These are phyloP conservation scores for Blennius ocellaris DNA, from an alignment of 2,113 vertebrate species.

Conservation along the genomic window DNA sequence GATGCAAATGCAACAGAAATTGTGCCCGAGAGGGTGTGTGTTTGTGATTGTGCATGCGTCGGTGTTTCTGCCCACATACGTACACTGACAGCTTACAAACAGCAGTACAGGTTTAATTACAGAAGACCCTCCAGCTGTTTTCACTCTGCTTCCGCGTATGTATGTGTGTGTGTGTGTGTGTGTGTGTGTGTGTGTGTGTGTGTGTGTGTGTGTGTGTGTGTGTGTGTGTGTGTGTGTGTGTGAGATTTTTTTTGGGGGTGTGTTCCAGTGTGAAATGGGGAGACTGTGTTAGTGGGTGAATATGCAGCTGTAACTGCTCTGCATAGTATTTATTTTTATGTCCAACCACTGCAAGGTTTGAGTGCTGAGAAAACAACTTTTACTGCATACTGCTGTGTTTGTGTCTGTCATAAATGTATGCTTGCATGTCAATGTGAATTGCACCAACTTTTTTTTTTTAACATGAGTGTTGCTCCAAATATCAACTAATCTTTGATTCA, in stretches of 20 bases:
- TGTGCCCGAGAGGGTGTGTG: conserved; percentile 10
- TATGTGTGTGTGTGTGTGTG: conserved; percentile 18
- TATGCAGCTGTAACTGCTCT: conserved; percentile 14
- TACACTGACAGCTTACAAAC: conserved; percentile 68
- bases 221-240: conserved; percentile 10
- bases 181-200: conserved; percentile 17
- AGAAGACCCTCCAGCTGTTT: conserved; percentile 72
- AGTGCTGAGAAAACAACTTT: conserved; percentile 30
- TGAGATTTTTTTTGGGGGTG: conserved; percentile 10
- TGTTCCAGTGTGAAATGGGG: conserved; percentile 4
- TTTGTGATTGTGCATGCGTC: conserved; percentile 12
- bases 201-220: conserved; percentile 14
- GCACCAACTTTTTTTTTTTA: background rate
- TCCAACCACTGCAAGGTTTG: conserved; percentile 3
- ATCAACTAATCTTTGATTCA: background rate
- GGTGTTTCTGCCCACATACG: conserved; percentile 43
- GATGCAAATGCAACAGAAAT: conserved; percentile 55
- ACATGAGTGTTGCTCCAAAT: background rate
- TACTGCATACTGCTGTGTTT: background rate
- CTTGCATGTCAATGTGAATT: conserved; percentile 9
- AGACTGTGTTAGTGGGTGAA: conserved; percentile 54
- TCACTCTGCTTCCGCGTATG: too few relatives aligned
- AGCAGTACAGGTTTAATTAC: conserved; percentile 76
- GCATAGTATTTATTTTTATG: conserved; percentile 23
- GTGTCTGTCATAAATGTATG: background rate